These are phyloP conservation scores for Chrysina gloriosa DNA, from an alignment of 2,888 invertebrate genomes.

Conservation along the genomic window DNA sequence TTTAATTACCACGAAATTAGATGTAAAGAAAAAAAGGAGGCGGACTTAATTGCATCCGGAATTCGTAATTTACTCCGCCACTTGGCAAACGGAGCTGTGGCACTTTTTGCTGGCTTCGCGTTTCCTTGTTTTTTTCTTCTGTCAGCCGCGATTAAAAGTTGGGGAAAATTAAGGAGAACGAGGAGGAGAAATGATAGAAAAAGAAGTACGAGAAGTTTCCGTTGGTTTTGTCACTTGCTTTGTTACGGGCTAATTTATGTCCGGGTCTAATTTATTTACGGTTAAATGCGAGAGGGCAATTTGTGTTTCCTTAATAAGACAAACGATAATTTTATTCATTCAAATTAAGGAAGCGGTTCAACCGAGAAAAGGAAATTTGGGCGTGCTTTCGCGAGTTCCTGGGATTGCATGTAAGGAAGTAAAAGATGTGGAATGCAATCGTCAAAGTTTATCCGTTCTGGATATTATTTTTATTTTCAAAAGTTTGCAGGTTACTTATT, in stretches of 20 bases:
- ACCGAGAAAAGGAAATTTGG: background rate
- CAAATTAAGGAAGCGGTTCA: background rate
- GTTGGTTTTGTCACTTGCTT: constrained; percentile 35
- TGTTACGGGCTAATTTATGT: constrained; percentile 33
- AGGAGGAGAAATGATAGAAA: constrained; percentile 21
- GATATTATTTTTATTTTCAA: too few species aligned
- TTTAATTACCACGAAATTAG: constrained; percentile 44
- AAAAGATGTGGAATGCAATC: too few species aligned
- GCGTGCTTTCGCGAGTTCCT: too few species aligned
- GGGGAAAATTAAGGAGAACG: constrained; percentile 26
- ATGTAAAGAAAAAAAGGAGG: constrained; percentile 28
- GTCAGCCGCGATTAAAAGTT: constrained; percentile 1
- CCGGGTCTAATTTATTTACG: constrained; percentile 15
- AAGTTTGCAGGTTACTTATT: too few species aligned
- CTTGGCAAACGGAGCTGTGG: background rate
- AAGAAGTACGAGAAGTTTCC: background rate
- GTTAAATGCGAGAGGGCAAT: constrained; percentile 6
- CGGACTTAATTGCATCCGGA: constrained; percentile 45
- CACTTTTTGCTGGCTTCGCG: background rate
- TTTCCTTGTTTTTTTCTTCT: background rate
- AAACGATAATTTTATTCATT: constrained; percentile 10
- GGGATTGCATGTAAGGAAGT: too few species aligned
- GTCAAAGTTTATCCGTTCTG: too few species aligned
- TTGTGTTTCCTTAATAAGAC: constrained; percentile 27
- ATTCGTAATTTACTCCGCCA: constrained; percentile 35